Percentiles rank a stretch among this genome's conserved stretches.
Conservation (phyloP, 2,888 invertebrate genomes). For the Diabrotica balteata region DNA sequence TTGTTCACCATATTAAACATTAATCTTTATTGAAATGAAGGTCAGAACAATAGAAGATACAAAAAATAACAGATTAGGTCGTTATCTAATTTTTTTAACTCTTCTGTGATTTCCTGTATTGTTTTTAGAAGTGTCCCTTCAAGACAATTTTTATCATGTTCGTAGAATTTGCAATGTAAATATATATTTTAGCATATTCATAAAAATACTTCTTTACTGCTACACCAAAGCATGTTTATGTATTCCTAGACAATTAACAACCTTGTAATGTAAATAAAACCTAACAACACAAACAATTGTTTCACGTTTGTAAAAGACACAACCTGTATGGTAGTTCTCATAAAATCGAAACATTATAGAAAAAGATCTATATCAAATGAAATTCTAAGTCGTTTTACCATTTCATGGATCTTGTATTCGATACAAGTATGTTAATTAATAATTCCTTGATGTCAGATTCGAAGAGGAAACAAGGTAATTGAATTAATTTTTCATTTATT, state of each 20-base stretch:
- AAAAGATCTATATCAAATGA: slow-evolving; percentile 21
- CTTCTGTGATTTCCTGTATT: too few species aligned
- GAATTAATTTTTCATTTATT: slow-evolving; percentile 16
- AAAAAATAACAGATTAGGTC: too few species aligned
- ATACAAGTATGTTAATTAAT: slow-evolving; percentile 17
- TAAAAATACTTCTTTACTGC: not conserved
- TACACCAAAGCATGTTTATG: too few species aligned
- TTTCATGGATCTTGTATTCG: slow-evolving; percentile 17
- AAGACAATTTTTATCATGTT: too few species aligned
- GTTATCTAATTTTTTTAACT: too few species aligned
- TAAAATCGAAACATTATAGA: slow-evolving; percentile 17
- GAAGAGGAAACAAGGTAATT: slow-evolving; percentile 15
- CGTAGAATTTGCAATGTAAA: too few species aligned
- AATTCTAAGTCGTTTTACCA: slow-evolving; percentile 22
- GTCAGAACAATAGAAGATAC: too few species aligned
- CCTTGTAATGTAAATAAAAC: slow-evolving; percentile 6
- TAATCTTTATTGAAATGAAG: too few species aligned
- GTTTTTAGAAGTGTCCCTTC: too few species aligned
- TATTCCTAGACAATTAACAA: too few species aligned
- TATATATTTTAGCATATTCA: not conserved
- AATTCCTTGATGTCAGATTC: slow-evolving; percentile 21
- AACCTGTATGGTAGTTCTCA: slow-evolving; percentile 23
- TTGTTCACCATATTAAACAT: too few species aligned
- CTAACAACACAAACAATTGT: slow-evolving; percentile 17
- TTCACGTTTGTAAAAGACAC: slow-evolving; percentile 6